Evolutionary conservation across 2,797 vertebrate genomes (phyloP), one percentile per base, ranked within the genome.

Genomic region (Lacerta viridis): DNA sequence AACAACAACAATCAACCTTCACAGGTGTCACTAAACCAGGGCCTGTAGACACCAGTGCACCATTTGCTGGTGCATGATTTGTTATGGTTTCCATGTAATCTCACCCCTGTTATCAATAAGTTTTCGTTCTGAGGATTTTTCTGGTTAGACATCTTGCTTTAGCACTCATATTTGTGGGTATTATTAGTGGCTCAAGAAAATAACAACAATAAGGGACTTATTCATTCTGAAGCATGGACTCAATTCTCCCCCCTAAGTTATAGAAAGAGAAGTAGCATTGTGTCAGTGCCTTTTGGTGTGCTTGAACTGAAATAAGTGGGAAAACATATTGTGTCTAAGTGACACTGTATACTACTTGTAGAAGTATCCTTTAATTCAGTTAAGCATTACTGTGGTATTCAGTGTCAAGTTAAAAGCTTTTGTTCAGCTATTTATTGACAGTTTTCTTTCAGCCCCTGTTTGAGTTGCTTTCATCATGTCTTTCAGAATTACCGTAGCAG

Each of bases 221-320:
- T 59, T 61, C 50, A 80, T 20, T 77, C n/a, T 59, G 50, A 80
- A 36, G 17, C 18, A 79, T 79, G 27, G 15, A 79, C 55, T 79
- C 46, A 18, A 79, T 20, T 18, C 50, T 3, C 43, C 89, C 87
- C 85, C 64, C 55, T 77, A 89, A 91, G 92, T 71, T 69, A 84
- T 85, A 94, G 71, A 87, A 64, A 92, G 89, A 92, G 43, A 89
- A 68, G 87, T 86, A 27, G 5, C 39, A 85, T 66, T 1, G 29
- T 43, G 27, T 59, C 55, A 77, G 7, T 64, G 36, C 50, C 17
- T 0, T 0, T 80, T 0, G 88, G 11, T 3, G 74, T 27, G 68
- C 39, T 90, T 80, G 2, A 87, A 89, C 72, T 43, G 46, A 5
- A n/a, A 17, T 41, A 92, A 68, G 29, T 39, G 23, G 20, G 36